These are phyloP conservation scores for Erinaceus europaeus DNA, from an alignment of 2,113 vertebrate species.

Conservation along the genomic window DNA sequence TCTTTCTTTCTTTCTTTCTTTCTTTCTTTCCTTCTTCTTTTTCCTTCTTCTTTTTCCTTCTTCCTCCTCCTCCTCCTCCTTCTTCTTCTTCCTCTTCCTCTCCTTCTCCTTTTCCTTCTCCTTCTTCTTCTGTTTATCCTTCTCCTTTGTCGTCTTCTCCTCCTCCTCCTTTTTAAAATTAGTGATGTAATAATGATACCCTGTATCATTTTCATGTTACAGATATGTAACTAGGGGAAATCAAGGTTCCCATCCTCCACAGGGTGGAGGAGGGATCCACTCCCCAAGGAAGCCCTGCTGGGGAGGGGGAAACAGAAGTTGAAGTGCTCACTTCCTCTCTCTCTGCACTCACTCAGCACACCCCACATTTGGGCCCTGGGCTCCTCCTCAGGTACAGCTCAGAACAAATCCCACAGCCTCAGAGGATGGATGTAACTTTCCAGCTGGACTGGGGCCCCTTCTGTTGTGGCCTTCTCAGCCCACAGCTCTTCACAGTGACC, in stretches of 20 bases:
- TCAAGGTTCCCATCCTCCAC: background rate
- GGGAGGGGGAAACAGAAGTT: background rate
- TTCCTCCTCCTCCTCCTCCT: background rate
- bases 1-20: background rate
- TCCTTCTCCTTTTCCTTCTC: no score
- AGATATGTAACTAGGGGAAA: background rate
- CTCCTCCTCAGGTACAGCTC: background rate
- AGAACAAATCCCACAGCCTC: background rate
- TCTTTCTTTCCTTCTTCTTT: background rate
- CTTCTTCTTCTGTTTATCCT: no score
- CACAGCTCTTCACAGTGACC: background rate
- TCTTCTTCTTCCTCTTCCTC: no score
- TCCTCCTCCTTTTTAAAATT: no score
- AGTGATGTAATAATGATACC: no score
- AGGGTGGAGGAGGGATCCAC: background rate
- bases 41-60: background rate
- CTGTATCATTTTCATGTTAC: no score
- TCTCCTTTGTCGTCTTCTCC: no score
- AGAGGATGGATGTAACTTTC: background rate
- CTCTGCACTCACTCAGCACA: no score
- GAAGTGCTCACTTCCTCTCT: background rate
- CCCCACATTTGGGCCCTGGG: fast-evolving
- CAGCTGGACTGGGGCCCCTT: background rate
- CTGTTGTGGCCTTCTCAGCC: no score
- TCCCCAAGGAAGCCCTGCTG: background rate